Conservation (phyloP, 2,797 vertebrate genomes). For the Enteromius fasciolatus region DNA sequence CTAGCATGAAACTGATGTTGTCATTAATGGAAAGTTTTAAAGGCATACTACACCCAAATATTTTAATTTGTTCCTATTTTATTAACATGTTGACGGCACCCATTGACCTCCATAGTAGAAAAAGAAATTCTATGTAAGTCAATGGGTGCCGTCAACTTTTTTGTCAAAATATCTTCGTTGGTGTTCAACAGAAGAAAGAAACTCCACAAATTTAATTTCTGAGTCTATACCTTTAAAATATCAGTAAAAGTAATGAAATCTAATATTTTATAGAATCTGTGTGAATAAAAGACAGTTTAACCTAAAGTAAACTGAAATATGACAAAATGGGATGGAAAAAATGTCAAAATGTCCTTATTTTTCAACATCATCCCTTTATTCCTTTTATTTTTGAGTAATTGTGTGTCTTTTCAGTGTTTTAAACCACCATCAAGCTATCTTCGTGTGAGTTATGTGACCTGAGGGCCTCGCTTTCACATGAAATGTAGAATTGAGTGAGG, state of each 20-base stretch:
- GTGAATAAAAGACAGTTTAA: not conserved
- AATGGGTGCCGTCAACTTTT: not conserved
- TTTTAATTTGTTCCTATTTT: not conserved
- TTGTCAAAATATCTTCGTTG: not conserved
- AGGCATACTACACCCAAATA: not conserved
- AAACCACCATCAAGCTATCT: not conserved
- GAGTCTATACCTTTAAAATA: not conserved
- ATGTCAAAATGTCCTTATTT: not conserved
- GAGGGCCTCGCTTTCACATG: not conserved
- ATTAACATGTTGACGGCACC: not conserved
- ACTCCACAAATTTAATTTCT: not conserved
- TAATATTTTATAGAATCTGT: not conserved
- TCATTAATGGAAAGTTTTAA: not conserved
- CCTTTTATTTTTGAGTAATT: not conserved
- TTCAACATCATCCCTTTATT: not conserved
- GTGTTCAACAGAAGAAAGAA: not conserved
- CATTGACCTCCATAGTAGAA: not conserved
- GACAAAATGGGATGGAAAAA: slow-evolving; percentile 8
- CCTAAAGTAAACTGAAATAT: not conserved
- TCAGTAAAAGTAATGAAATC: not conserved
- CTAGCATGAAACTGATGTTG: slow-evolving; percentile 44
- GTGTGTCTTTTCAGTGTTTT: not conserved
- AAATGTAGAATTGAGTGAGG: slow-evolving; percentile 2
- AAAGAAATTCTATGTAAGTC: not conserved
- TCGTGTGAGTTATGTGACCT: not conserved